A percentile compares a stretch with the other conserved stretches of the same genome.
Conservation (phyloP, 2,113 vertebrate species). For the Suncus etruscus region DNA sequence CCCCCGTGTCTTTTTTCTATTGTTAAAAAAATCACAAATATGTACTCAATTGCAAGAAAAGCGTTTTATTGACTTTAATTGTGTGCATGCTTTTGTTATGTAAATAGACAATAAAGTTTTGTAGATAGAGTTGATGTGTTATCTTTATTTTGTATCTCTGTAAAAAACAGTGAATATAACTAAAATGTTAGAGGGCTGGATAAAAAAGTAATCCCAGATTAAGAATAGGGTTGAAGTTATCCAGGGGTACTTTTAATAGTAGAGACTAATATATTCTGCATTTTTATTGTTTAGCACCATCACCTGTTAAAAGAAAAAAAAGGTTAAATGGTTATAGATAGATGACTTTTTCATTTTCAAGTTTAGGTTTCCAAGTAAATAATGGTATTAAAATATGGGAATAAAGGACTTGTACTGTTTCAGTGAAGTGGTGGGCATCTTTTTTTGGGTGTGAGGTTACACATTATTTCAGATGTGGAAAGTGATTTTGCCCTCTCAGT, state of each 20-base stretch:
- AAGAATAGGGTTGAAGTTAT: slow-evolving; percentile 76
- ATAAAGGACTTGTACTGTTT: not conserved
- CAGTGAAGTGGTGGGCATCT: not conserved
- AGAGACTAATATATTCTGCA: slow-evolving; percentile 55
- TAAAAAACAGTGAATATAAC: slow-evolving; percentile 73
- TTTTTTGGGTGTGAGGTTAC: not conserved
- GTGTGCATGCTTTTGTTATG: slow-evolving; percentile 82
- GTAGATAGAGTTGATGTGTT: slow-evolving; percentile 81
- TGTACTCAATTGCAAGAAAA: slow-evolving; percentile 45
- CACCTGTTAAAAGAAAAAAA: slow-evolving; percentile 85
- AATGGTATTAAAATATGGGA: not conserved
- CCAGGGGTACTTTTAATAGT: slow-evolving; percentile 68
- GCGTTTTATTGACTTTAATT: slow-evolving; percentile 77
- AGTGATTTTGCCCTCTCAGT: not conserved
- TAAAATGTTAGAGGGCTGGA: slow-evolving; percentile 72
- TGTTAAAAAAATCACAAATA: slow-evolving; percentile 43
- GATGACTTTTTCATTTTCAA: slow-evolving; percentile 8
- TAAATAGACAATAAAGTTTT: slow-evolving; percentile 89
- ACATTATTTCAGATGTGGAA: not conserved
- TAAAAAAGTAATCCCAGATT: slow-evolving; percentile 74
- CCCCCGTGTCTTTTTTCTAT: slow-evolving; percentile 47
- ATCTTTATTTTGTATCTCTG: slow-evolving; percentile 79
- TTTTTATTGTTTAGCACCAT: slow-evolving; percentile 84
- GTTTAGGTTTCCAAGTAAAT: slow-evolving; percentile 32
- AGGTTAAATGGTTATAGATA: slow-evolving; percentile 48